Evolutionary conservation across 2,113 vertebrate genomes (phyloP).

Genomic region (Pardalotus punctatus): DNA sequence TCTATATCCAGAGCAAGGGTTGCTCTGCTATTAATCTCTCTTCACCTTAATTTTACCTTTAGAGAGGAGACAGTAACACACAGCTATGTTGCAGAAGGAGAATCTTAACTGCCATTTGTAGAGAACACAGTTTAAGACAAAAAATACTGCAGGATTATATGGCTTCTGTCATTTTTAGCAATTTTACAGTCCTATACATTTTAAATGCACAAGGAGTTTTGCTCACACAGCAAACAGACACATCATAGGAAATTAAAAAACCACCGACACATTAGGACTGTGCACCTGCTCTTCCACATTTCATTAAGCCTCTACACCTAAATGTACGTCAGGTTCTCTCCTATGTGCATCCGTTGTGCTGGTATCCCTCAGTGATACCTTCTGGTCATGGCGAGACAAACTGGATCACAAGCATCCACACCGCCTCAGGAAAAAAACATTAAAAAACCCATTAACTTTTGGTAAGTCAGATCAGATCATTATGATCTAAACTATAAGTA

Average conservation of each 20-base stretch:
- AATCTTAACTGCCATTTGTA: neutral
- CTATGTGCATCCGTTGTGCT: neutral
- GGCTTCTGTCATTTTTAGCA: neutral
- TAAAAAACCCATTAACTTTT: constrained; percentile 13
- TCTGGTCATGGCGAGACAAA: constrained; percentile 27
- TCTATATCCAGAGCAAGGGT: neutral
- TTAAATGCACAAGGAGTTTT: constrained; percentile 13
- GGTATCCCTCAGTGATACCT: constrained; percentile 32
- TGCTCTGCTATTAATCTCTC: neutral
- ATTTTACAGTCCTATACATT: constrained; percentile 8
- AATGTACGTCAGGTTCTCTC: neutral
- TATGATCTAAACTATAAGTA: neutral
- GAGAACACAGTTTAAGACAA: neutral
- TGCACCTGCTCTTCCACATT: constrained; percentile 54
- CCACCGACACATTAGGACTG: neutral
- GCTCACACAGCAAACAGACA: constrained; percentile 44
- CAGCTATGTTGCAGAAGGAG: neutral
- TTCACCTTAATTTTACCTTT: neutral
- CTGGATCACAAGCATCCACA: neutral
- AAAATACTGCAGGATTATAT: neutral
- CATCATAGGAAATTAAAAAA: neutral
- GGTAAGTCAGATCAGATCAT: neutral
- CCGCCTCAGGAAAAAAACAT: neutral
- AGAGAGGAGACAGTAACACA: neutral
- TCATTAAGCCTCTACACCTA: constrained; percentile 43